Base-by-base conservation (phyloP, 2,888 invertebrate genomes). In the Aquatica leii region DNA sequence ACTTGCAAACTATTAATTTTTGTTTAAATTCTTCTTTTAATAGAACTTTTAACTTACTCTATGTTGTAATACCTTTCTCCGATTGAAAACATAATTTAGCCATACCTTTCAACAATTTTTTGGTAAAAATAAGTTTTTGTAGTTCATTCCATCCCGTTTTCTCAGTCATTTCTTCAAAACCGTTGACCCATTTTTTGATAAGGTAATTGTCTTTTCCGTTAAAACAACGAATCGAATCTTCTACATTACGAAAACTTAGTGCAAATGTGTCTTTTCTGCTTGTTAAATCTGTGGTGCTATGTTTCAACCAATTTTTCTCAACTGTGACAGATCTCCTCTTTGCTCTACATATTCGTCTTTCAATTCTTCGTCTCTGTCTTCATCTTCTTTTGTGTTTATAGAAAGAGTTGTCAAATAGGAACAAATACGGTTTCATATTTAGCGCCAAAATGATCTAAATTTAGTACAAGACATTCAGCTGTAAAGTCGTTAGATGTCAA, bases 91-190 rank as follows among this genome's bases (percentile, higher is more conserved):
- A 74, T 17, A 74, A 49, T 57, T 73, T 72, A 1, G 76, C 75
- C 9, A 74, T 20, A 34, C 74, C 76, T n/a, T 53, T 65, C 17
- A 74, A 55, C 9, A 60, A 67, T 58, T 73, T 75, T 61, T 76
- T 76, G 2, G 72, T 73, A 60, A 70, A 76, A n/a, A 75, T 66
- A 18, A 72, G 66, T 40, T 68, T 72, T 60, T 74, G 71, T 24
- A 74, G 54, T 21, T 74, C 73, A 50, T 67, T 69, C 72, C 72
- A 76, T 40, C 66, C 62, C 51, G 67, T 71, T 6, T 75, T 17
- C 12, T 52, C 56, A 17, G 73, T 63, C 6, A 67, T 70, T 35
- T 75, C 71, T 65, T 75, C 74, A 53, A 75, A 73, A 59, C 73
- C 72, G 14, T 31, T 41, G 12, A 74, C 67, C 72, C 73, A 75